A percentile compares a stretch with the other conserved stretches of the same genome.
Conservation (phyloP, 2,113 vertebrate species). For the Sialia sialis region DNA sequence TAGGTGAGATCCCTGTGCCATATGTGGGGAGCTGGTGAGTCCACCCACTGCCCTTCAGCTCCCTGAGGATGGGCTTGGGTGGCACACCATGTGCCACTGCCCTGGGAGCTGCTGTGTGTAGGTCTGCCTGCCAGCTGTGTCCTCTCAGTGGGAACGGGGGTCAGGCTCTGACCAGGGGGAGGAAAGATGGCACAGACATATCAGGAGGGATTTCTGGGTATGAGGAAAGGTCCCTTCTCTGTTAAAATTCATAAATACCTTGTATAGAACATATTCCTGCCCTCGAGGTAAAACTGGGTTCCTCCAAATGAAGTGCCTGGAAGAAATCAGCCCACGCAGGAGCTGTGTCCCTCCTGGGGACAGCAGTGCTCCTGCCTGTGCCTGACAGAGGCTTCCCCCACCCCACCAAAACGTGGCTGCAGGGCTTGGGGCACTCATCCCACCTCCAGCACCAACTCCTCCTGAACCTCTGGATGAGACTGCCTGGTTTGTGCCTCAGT, state of each 20-base stretch:
- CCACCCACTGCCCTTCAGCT: neutral
- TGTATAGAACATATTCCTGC: neutral
- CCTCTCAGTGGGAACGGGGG: fast-evolving
- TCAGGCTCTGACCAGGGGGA: neutral
- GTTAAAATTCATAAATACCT: neutral
- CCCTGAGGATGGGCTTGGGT: neutral
- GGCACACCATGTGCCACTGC: fast-evolving
- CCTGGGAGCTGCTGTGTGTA: fast-evolving
- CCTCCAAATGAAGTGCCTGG: conserved; percentile 50
- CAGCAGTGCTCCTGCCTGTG: neutral
- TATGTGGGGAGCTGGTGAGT: neutral
- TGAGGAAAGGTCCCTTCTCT: neutral
- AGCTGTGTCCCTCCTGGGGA: neutral
- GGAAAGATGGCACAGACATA: neutral
- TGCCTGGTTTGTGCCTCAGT: neutral
- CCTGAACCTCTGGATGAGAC: neutral
- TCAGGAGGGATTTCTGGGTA: neutral
- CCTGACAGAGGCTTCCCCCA: neutral
- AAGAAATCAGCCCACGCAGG: neutral
- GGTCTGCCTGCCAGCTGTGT: neutral
- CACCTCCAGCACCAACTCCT: neutral
- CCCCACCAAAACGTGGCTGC: neutral
- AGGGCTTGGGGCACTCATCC: neutral
- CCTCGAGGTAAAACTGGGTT: neutral
- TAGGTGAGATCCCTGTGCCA: neutral